These are phyloP conservation scores for Protosalanx chinensis DNA, from an alignment of 2,797 vertebrate species.

Conservation along the genomic window DNA sequence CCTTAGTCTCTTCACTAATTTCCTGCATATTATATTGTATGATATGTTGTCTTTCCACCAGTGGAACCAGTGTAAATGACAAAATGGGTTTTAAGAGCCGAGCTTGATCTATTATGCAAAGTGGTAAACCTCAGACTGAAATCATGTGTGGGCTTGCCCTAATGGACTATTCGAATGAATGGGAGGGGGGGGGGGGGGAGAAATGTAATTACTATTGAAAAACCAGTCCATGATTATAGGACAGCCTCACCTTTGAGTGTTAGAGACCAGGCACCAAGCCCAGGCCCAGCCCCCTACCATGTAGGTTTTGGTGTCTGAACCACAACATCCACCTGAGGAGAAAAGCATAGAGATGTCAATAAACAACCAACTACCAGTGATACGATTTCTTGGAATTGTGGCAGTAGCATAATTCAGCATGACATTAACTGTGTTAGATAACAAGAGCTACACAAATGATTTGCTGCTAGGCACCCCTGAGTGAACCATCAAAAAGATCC, in stretches of 20 bases:
- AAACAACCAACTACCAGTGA: neutral
- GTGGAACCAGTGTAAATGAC: neutral
- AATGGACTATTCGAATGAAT: neutral
- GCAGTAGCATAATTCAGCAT: no score
- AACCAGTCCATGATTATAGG: neutral
- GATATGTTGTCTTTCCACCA: neutral
- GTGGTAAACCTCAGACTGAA: constrained; percentile 17
- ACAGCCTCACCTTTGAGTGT: constrained; percentile 83
- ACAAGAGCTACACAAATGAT: no score
- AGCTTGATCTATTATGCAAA: neutral
- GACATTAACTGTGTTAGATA: no score
- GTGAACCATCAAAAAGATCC: no score
- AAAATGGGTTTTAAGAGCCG: neutral
- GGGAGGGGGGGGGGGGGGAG: no score
- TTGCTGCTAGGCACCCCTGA: no score
- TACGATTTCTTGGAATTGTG: no score
- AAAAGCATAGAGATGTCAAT: neutral
- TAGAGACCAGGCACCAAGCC: constrained; percentile 91
- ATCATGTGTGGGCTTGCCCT: neutral
- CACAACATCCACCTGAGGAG: constrained; percentile 83
- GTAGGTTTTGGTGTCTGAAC: constrained; percentile 82
- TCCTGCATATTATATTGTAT: constrained; percentile 8
- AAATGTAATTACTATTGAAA: neutral
- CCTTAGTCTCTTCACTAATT: neutral
- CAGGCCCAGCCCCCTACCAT: constrained; percentile 90